Conservation (phyloP, 1,140 invertebrate species). For the Danaus plexippus region DNA sequence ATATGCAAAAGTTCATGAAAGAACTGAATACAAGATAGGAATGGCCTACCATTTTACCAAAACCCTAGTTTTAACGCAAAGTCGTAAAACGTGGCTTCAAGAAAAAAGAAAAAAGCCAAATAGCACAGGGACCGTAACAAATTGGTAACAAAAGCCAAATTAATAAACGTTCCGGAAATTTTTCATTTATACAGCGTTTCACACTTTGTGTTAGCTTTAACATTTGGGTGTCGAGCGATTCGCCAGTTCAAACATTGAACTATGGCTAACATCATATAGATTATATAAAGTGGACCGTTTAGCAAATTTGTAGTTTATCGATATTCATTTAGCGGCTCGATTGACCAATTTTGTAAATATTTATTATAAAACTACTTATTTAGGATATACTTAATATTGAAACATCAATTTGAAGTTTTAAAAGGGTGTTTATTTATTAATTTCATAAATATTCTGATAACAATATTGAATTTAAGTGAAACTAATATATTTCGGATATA, state of each 20-base stretch:
- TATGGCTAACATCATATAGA: conserved; percentile 20
- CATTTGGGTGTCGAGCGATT: conserved; percentile 32
- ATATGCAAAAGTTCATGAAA: too few species aligned
- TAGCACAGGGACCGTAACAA: conserved; percentile 33
- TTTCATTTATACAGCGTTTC: conserved; percentile 58
- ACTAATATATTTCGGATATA: too few species aligned
- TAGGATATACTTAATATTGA: too few species aligned
- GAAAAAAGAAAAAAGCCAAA: conserved; percentile 26
- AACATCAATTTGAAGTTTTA: too few species aligned
- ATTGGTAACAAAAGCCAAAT: conserved; percentile 58
- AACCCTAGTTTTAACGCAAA: too few species aligned
- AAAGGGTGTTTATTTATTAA: too few species aligned
- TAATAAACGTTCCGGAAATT: conserved; percentile 53
- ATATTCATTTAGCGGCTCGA: conserved; percentile 8
- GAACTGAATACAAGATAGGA: too few species aligned
- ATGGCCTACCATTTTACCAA: too few species aligned
- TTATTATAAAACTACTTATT: too few species aligned
- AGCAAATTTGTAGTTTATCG: conserved; percentile 27
- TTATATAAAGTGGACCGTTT: conserved; percentile 22
- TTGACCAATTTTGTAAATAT: background rate
- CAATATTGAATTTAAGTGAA: too few species aligned
- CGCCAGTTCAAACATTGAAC: conserved; percentile 23
- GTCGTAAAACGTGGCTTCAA: background rate
- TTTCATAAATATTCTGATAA: too few species aligned
- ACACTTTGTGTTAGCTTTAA: conserved; percentile 49